A percentile compares a stretch with the other conserved stretches of the same genome.
Evolutionary conservation across 2,797 vertebrate species (phyloP).

Genomic region (Cryptoblepharus egeriae): DNA sequence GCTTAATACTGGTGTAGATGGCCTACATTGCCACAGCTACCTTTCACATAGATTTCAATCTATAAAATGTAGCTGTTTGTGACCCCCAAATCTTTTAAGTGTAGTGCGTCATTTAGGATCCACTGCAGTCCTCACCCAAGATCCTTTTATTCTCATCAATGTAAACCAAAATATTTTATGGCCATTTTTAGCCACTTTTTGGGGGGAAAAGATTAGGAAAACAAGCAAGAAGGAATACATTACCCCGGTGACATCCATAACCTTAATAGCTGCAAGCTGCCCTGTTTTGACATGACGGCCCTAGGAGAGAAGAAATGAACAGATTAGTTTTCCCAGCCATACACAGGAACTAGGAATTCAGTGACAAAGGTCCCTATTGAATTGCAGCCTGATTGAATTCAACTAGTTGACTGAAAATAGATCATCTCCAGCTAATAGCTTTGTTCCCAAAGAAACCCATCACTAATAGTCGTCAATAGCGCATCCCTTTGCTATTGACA

Average conservation of each 20-base stretch:
- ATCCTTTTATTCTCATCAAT: background rate
- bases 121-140: background rate
- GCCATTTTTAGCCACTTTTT: background rate
- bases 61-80: background rate
- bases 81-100: background rate
- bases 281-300: constrained; percentile 98
- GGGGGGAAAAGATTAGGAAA: constrained; percentile 18
- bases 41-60: background rate
- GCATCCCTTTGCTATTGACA: constrained; percentile 25
- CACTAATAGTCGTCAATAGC: background rate
- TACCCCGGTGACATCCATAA: constrained; percentile 99
- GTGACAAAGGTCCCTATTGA: background rate
- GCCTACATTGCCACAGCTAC: background rate
- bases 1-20: no score
- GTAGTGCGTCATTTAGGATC: background rate
- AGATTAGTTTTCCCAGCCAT: constrained; percentile 35
- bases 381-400: background rate
- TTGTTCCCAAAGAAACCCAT: background rate
- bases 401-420: background rate
- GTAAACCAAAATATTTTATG: background rate
- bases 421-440: background rate
- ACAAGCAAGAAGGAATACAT: constrained; percentile 66
- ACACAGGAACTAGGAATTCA: background rate
- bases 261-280: constrained; percentile 97
- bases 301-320: constrained; percentile 74